Conservation (phyloP, 2,888 invertebrate species). For the Thymelicus lineola region DNA sequence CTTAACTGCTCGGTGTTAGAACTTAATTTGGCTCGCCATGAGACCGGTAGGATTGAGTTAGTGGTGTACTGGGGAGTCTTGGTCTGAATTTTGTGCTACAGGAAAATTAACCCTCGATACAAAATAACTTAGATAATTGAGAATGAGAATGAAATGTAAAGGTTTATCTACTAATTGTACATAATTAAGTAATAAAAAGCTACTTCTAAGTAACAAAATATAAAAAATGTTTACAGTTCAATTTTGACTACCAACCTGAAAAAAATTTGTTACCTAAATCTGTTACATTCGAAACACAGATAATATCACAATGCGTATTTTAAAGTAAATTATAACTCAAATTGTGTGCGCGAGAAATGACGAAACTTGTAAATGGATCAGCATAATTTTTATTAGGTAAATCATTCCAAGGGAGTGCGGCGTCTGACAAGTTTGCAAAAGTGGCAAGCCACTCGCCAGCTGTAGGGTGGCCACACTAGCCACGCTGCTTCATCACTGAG, state of each 20-base stretch:
- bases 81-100: constrained; percentile 6
- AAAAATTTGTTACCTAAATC: too few species aligned
- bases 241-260: too few species aligned
- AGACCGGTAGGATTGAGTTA: constrained; percentile 14
- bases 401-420: constrained; percentile 55
- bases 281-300: too few species aligned
- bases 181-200: too few species aligned
- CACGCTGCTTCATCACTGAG: neutral
- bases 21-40: constrained; percentile 15
- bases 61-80: constrained; percentile 13
- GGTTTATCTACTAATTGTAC: too few species aligned
- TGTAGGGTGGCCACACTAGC: constrained; percentile 41
- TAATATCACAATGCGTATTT: neutral
- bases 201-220: too few species aligned
- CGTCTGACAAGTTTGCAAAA: constrained; percentile 46
- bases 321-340: constrained; percentile 43
- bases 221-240: too few species aligned
- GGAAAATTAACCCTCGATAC: neutral
- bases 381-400: constrained; percentile 70
- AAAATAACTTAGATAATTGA: too few species aligned
- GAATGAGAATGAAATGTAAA: too few species aligned
- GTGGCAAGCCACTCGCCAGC: constrained; percentile 47
- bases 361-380: constrained; percentile 65
- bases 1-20: constrained; percentile 26
- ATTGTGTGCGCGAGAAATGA: constrained; percentile 53